Percentiles rank a stretch among this genome's conserved stretches.
Evolutionary conservation across 2,888 invertebrate genomes (phyloP).

Genomic region (Heliconius cydno): DNA sequence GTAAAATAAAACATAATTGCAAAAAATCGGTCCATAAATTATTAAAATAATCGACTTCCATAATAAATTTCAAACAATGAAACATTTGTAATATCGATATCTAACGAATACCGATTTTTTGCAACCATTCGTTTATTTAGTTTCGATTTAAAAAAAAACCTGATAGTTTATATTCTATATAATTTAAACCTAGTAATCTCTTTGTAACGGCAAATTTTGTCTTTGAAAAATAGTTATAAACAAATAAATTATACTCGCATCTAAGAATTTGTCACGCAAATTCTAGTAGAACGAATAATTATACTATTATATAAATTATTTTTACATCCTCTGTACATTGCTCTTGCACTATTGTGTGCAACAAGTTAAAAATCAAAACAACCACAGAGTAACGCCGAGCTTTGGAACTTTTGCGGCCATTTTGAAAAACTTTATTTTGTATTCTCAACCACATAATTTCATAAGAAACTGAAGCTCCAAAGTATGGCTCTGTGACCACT

Average conservation of each 20-base stretch:
- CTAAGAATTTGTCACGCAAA: slow-evolving; percentile 43
- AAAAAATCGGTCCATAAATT: slow-evolving; percentile 27
- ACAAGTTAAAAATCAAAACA: slow-evolving; percentile 29
- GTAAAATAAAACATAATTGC: slow-evolving; percentile 31
- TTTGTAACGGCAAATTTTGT: slow-evolving; percentile 31
- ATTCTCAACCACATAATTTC: neutral
- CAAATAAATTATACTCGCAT: slow-evolving; percentile 33
- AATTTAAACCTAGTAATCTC: slow-evolving; percentile 39
- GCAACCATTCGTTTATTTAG: slow-evolving; percentile 18
- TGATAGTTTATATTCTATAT: slow-evolving; percentile 20
- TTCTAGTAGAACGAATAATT: slow-evolving; percentile 41
- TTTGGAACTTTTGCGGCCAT: slow-evolving; percentile 2
- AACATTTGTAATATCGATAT: slow-evolving; percentile 9
- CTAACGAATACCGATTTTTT: slow-evolving; percentile 20
- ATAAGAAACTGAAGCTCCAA: slow-evolving; percentile 29
- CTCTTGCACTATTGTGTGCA: slow-evolving; percentile 39
- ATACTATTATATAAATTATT: slow-evolving; percentile 52
- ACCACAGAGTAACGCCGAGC: slow-evolving; percentile 30
- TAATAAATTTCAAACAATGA: neutral
- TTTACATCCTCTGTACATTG: slow-evolving; percentile 52
- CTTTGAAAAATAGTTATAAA: slow-evolving; percentile 27
- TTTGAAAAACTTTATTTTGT: neutral
- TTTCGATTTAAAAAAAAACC: slow-evolving; percentile 8
- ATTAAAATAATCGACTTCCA: slow-evolving; percentile 14
- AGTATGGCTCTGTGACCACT: slow-evolving; percentile 40